Base-by-base conservation (phyloP, 2,797 vertebrate genomes). In the Artibeus jamaicensis region DNA sequence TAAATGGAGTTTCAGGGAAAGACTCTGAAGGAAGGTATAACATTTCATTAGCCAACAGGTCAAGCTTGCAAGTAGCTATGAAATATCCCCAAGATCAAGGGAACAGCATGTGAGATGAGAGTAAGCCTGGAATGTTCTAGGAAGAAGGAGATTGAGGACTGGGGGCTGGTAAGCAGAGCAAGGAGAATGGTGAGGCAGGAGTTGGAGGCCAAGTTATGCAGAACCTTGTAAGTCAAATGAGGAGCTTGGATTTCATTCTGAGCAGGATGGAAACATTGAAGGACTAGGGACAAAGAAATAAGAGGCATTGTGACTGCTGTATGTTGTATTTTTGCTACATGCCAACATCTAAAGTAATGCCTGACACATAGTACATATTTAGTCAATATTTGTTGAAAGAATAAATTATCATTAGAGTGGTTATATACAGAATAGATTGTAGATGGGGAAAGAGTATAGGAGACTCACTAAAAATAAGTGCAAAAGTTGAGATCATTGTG, bases 351-450 rank as follows among this genome's bases (percentile, higher is more conserved):
- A 92, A 85, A 67, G 37, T 74, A 71, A 70, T 57, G 37, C n/a
- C 79, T 86, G 42, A 73, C n/a, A 74, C 37, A 57, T 9, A 70
- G 55, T 22, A 91, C 74, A 46, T 73, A 62, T 59, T 77, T 37
- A 71, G 50, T 70, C 37, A 87, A 68, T 26, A 71, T 79, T 57
- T 86, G 42, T 67, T 29, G n/a, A 92, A 79, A 39, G 48, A 92
- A 78, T 73, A 42, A 95, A 74, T 65, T 68, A 78, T 62, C 16
- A 26, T 42, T 42, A 73, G 46, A 37, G 34, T 29, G 87, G 29
- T 48, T 55, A 5, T 55, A 39, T 26, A 84, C 21, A 76, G 44
- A 86, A 46, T 37, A 93, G 89, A 76, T 0, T 74, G 22, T 22
- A 74, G 71, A 79, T 76, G 39, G 48, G n/a, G 18, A 91, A 44